Base-by-base conservation (phyloP, 2,888 invertebrate genomes). In the Tupiocoris notatus region DNA sequence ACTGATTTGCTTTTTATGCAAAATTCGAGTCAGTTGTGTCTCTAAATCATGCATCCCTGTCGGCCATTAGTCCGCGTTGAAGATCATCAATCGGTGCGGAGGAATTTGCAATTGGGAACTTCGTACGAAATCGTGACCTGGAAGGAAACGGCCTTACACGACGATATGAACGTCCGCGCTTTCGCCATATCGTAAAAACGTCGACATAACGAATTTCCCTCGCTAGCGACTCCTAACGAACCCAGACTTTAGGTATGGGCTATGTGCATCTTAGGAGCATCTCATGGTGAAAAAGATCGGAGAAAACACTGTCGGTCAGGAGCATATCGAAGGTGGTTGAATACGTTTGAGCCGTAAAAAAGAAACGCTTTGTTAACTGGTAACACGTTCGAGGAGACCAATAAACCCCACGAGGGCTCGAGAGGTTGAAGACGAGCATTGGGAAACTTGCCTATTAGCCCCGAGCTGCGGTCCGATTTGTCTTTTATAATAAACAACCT, bases 391-490 rank as follows among this genome's bases (percentile, higher is more conserved):
- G 39, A 21, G 23, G n/a, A 70, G 18, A 57, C 70, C 70, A 70
- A 59, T 59, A 70, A 70, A 70, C 58, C 59, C 7, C 6, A 54
- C 12, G n/a, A n/a, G n/a, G n/a, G 12, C 39, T 39, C 39, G 39
- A 39, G 39, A 39, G 59, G 68, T 56, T 18, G 65, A 67, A 62
- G 23, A 62, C 56, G 56, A 74, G n/a, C 62, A 63, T 74, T 74
- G 74, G 75, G 75, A 66, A 75, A 75, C 66, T 75, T 58, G 25
- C 75, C 58, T 66, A 75, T 75, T 75, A 75, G 66, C 65, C 75
- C 75, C 17, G 58, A 65, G 66, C 58, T 20, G 56, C 65, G 58
- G 16, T 54, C 66, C 75, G 75, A 75, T 75, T 74, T 64, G 74
- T 74, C 74, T 74, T 74, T 63, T 64, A 57, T 74, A 74, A 74